Percentiles rank a stretch among this genome's conserved stretches.
Conservation (phyloP, 2,888 invertebrate species). For the Macaria liturata region DNA sequence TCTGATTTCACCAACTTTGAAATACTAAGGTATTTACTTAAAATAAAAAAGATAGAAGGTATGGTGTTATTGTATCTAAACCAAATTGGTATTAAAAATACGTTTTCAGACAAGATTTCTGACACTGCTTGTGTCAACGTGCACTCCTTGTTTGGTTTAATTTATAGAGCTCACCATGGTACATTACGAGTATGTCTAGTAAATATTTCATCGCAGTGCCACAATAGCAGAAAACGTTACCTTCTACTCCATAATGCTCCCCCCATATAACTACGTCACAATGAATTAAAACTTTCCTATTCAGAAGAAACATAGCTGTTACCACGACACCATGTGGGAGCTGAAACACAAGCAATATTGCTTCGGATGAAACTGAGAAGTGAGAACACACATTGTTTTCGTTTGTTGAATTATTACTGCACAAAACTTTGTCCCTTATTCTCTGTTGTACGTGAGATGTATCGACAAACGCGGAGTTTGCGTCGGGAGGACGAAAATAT, state of each 20-base stretch:
- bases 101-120: not conserved
- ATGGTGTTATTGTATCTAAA: too few relatives aligned
- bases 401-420: constrained; percentile 48
- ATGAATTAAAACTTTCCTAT: constrained; percentile 71
- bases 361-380: not conserved
- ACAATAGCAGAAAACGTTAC: constrained; percentile 1
- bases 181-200: too few relatives aligned
- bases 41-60: too few relatives aligned
- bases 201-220: not conserved
- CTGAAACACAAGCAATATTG: constrained; percentile 49
- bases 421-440: constrained; percentile 44
- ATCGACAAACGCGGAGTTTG: constrained; percentile 35
- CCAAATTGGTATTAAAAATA: not conserved
- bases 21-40: too few relatives aligned
- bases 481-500: constrained; percentile 29
- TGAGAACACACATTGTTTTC: constrained; percentile 50
- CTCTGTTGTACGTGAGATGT: constrained; percentile 40
- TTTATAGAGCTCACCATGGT: too few relatives aligned
- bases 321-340: constrained; percentile 44
- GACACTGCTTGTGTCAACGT: not conserved
- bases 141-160: not conserved
- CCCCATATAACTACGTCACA: constrained; percentile 41
- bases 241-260: constrained; percentile 6
- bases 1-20: constrained; percentile 1
- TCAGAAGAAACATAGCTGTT: constrained; percentile 58